These are phyloP conservation scores for Hemicordylus capensis DNA, from an alignment of 2,113 vertebrate species.

Conservation along the genomic window DNA sequence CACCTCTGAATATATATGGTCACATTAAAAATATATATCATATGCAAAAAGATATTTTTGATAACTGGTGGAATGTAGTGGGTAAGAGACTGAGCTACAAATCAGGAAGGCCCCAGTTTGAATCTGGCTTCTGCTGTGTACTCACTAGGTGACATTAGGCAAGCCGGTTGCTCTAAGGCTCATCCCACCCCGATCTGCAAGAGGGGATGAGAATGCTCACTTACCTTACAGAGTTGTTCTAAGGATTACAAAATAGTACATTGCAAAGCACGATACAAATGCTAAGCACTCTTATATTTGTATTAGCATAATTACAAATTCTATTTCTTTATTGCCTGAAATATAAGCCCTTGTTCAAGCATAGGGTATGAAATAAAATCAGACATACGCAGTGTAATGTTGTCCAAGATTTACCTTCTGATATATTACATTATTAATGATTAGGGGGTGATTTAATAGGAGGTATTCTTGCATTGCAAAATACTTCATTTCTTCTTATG, in stretches of 20 bases:
- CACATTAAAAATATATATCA: conserved; percentile 9
- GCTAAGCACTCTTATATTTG: too few relatives aligned
- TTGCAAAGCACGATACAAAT: too few relatives aligned
- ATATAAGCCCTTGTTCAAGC: background rate
- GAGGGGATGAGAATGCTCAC: too few relatives aligned
- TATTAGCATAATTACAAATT: background rate
- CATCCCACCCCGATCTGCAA: too few relatives aligned
- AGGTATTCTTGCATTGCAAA: background rate
- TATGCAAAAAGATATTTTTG: background rate
- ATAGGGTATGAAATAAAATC: background rate
- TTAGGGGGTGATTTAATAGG: background rate
- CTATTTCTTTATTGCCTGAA: background rate
- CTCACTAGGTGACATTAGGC: too few relatives aligned
- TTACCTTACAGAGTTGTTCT: too few relatives aligned
- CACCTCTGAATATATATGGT: background rate
- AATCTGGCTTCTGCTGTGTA: too few relatives aligned
- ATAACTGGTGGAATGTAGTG: too few relatives aligned
- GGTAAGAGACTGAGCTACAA: too few relatives aligned
- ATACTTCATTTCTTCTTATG: background rate
- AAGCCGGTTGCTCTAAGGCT: too few relatives aligned
- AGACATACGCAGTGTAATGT: conserved; percentile 3
- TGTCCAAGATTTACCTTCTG: background rate
- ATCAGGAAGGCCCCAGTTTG: too few relatives aligned
- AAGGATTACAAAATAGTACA: too few relatives aligned
- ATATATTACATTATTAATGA: background rate